Evolutionary conservation across 1,140 invertebrate genomes (phyloP).

Genomic region (Lucilia sericata): DNA sequence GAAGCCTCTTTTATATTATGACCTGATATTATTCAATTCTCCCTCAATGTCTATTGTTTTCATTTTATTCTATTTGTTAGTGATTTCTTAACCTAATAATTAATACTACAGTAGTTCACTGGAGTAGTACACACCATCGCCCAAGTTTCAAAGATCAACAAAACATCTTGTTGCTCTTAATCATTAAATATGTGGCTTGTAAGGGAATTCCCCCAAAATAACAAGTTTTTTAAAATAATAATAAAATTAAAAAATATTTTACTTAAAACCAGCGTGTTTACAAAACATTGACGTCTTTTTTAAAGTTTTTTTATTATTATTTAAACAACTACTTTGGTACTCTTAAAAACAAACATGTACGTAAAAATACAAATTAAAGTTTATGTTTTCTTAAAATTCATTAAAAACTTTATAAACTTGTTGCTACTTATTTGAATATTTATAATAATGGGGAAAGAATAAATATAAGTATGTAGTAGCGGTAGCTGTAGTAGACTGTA

Average conservation of each 20-base stretch:
- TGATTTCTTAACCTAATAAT: background rate
- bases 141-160: background rate
- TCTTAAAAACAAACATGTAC: no score
- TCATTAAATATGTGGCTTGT: background rate
- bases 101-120: background rate
- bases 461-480: background rate
- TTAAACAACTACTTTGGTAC: background rate
- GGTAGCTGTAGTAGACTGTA: background rate
- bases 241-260: background rate
- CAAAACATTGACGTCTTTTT: background rate
- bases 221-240: constrained; percentile 9
- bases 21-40: background rate
- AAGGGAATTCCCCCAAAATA: constrained; percentile 19
- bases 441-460: background rate
- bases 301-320: background rate
- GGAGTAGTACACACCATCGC: background rate
- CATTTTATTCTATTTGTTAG: no score
- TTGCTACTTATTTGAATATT: no score
- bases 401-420: no score
- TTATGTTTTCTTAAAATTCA: no score
- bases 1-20: no score
- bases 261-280: background rate
- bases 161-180: no score
- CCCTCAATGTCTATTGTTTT: no score
- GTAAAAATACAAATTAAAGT: no score